Evolutionary conservation across 2,113 vertebrate species (phyloP), one percentile per base, ranked within the genome.

Genomic region (Microcebus griseorufus): DNA sequence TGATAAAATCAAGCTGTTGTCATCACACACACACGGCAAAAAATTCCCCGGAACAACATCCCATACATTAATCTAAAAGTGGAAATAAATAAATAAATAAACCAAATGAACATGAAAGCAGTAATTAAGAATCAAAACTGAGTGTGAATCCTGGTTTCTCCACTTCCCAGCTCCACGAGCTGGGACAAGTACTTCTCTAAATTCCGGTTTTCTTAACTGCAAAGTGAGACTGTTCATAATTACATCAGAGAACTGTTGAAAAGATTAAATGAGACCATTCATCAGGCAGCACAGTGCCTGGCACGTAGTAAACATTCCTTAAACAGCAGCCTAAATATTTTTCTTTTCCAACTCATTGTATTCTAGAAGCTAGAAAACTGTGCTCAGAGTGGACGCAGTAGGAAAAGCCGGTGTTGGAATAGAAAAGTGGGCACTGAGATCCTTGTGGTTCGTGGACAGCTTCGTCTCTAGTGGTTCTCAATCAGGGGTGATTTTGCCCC

Each of bases 361-460:
- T 79, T 80, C 90, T 60, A 64, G 86, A 83, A 79, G n/a, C 34
- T 83, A 51, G 45, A 75, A 72, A 67, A 29, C 14, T 37, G 37
- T n/a, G 2, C 45, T 80, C 73, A 3, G 23, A 20, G 48, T 9
- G 27, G 32, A 18, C 2, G 0, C 13, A 78, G 65, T 8, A n/a
- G 70, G 4, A 62, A 32, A 84, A 78, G 27, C 25, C 4, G 20
- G 10, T 9, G 20, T 29, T 42, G 29, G 53, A 37, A 48, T 25
- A 69, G 34, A 45, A 34, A 80, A 70, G n/a, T 10, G 29, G 4
- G 0, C 29, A 0, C 0, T 12, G n/a, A 65, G 73, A 17, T 29
- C 20, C 53, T 34, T 29, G 23, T 20, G 20, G 22, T 34, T 39
- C 14, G 3, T 22, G 9, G 18, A 60, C 45, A 55, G 9, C 22